Percentiles rank a stretch among this genome's conserved stretches.
Conservation (phyloP, 2,888 invertebrate genomes). For the Calameuta pallipes region DNA sequence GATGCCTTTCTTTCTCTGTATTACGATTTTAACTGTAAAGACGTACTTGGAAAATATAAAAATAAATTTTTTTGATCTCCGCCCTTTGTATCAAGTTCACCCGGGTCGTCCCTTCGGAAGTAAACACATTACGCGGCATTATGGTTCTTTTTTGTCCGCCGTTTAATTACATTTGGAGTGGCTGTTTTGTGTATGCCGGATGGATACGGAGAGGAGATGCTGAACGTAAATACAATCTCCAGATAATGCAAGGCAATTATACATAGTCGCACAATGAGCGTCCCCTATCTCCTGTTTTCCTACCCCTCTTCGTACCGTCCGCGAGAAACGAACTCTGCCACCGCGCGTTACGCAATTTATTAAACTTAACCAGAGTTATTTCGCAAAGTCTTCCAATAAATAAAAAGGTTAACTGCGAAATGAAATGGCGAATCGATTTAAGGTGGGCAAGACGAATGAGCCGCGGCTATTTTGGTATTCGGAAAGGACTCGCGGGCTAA, state of each 20-base stretch:
- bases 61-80: background rate
- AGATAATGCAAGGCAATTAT: conserved; percentile 27
- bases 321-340: conserved; percentile 7
- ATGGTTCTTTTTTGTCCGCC: conserved; percentile 9
- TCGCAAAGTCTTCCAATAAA: conserved; percentile 22
- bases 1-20: background rate
- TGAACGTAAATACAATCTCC: conserved; percentile 21
- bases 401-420: conserved; percentile 25
- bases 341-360: conserved; percentile 14
- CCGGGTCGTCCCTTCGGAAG: background rate
- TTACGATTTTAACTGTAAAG: background rate
- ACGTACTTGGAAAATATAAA: background rate
- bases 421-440: conserved; percentile 46
- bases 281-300: background rate
- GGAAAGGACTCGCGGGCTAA: background rate
- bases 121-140: conserved; percentile 12
- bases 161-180: conserved; percentile 23
- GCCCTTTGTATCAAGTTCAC: background rate
- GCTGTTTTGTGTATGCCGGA: conserved; percentile 22
- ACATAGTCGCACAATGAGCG: conserved; percentile 24
- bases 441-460: conserved; percentile 33
- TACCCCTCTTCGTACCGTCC: background rate
- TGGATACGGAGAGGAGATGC: conserved; percentile 9
- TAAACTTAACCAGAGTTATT: conserved; percentile 23
- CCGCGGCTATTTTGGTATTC: conserved; percentile 24